A percentile compares a stretch with the other conserved stretches of the same genome.
phyloP scores from a whole-genome alignment of 2,888 invertebrate genomes.

The Flexamia atlantica region DNA sequence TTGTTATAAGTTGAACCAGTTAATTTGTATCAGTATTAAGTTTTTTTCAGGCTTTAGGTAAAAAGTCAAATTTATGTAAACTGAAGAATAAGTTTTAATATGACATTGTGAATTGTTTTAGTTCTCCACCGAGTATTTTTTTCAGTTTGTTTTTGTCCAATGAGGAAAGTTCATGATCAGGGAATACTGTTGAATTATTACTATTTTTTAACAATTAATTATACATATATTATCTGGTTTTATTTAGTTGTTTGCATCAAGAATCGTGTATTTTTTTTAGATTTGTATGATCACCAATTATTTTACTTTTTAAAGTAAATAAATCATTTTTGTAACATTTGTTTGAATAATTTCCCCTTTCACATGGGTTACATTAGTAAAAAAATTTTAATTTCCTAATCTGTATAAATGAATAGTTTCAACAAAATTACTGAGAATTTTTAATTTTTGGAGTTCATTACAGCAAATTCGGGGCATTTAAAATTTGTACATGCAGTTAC shows the following conservation, averaged over 20 bases:
- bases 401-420: no score
- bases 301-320: no score
- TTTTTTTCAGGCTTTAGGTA: neutral
- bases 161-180: neutral
- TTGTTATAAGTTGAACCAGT: neutral
- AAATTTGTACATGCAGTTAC: no score
- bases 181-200: neutral
- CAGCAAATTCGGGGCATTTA: no score
- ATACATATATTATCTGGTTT: neutral
- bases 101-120: neutral
- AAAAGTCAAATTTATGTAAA: neutral
- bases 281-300: no score
- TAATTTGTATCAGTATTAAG: conserved; percentile 5
- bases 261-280: no score
- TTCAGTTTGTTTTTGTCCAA: neutral
- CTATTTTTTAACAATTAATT: neutral
- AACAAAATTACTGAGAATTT: no score
- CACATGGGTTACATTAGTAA: no score
- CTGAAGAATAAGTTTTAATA: neutral
- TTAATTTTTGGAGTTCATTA: no score
- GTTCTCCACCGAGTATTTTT: neutral
- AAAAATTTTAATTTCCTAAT: no score
- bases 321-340: no score
- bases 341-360: no score
- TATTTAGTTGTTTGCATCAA: neutral